Evolutionary conservation across 2,888 invertebrate species (phyloP).

Genomic region (Elegia similella): DNA sequence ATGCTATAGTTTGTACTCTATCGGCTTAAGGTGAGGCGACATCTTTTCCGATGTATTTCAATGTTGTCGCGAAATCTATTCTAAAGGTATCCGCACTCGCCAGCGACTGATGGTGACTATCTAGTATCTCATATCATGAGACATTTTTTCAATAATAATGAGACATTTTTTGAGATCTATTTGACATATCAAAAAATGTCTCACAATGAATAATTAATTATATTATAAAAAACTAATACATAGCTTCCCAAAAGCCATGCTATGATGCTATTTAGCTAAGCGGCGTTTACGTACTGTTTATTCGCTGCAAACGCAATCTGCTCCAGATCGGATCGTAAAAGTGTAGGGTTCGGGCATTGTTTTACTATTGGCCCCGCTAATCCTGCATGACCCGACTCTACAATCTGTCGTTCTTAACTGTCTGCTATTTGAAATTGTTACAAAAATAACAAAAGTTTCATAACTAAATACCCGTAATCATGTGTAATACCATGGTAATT

Average conservation of each 20-base stretch:
- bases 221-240: no score
- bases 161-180: no score
- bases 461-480: neutral
- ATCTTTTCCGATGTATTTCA: no score
- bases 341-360: constrained; percentile 56
- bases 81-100: no score
- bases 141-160: no score
- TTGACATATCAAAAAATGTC: no score
- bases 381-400: constrained; percentile 49
- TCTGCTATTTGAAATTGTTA: constrained; percentile 28
- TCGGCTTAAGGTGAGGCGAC: no score
- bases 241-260: neutral
- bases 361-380: constrained; percentile 58
- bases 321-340: constrained; percentile 61
- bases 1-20: no score
- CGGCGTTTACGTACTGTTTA: constrained; percentile 62
- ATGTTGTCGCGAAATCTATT: no score
- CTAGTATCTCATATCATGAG: no score
- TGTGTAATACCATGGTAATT: neutral
- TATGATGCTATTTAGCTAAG: constrained; percentile 34
- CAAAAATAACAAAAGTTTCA: neutral
- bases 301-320: constrained; percentile 53
- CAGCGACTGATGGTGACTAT: no score
- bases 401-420: constrained; percentile 57
- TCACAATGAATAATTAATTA: no score